Evolutionary conservation across 2,888 invertebrate species (phyloP), one percentile per base, ranked within the genome.

Genomic region (Meiosimyza decipiens): DNA sequence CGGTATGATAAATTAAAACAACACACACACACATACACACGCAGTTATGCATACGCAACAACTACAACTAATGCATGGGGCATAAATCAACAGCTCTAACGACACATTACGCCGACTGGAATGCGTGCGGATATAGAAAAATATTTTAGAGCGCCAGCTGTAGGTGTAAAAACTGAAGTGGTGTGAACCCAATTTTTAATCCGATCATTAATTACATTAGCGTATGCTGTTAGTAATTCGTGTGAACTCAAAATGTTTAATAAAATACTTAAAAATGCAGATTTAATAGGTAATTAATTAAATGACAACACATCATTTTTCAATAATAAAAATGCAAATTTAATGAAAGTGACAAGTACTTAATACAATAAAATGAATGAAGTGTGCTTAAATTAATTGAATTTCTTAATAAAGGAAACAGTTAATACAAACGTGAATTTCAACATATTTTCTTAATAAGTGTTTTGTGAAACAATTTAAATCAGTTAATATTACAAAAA

Each of bases 71-170:
- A 16, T 50, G 54, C 55, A 60, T 22, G 22, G 12, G 7, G 59
- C 49, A 68, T 68, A 59, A 68, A 70, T 70, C 70, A 70, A 49
- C 54, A 59, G 70, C 69, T 40, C 9, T 52, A 33, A 62, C 51
- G 60, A 50, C 69, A 52, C 51, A 67, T 64, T 64, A 64, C 50
- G 16, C 12, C 51, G 15, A 69, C 50, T 33, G 16, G 50, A 40
- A 40, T 6, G 18, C 49, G 52, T 28, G 22, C 9, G 16, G 49
- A 49, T 13, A 9, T 3, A 2, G 50, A 16, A 40, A 40, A 40
- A 40, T 40, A 40, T 40, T 40, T 40, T 13, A 50, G 22, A 57
- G 28, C 18, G 63, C 12, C 13, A 49, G 18, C 50, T 47, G 18
- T 16, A 50, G 63, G 15, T 2, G 50, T 22, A 15, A 18, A 22